Evolutionary conservation across 2,113 vertebrate species (phyloP).

Genomic region (Ceyx cyanopectus): DNA sequence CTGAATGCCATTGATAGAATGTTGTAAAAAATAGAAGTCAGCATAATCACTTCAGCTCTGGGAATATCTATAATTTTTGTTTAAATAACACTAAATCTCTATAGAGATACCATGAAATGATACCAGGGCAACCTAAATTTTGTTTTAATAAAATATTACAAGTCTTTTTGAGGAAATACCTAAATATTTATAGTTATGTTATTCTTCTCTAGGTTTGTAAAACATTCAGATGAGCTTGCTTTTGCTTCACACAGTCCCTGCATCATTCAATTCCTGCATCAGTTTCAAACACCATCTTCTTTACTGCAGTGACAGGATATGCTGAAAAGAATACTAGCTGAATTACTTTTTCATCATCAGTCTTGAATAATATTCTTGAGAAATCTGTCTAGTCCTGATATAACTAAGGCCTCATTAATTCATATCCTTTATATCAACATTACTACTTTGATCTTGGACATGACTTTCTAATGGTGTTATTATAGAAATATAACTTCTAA

Average conservation of each 20-base stretch:
- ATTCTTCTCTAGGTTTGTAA: neutral
- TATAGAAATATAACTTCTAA: neutral
- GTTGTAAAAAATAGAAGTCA: neutral
- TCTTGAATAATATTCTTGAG: neutral
- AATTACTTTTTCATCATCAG: neutral
- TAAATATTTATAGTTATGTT: conserved; percentile 21
- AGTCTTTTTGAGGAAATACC: neutral
- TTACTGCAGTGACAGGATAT: neutral
- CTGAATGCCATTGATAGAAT: neutral
- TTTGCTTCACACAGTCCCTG: neutral
- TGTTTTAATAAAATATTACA: neutral
- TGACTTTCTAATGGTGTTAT: neutral
- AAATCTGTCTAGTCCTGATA: neutral
- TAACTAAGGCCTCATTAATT: neutral
- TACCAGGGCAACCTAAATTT: neutral
- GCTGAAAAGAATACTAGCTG: neutral
- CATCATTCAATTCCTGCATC: neutral
- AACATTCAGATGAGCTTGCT: neutral
- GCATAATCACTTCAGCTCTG: neutral
- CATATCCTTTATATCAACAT: neutral
- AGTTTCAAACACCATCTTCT: neutral
- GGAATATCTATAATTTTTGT: neutral
- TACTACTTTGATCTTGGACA: neutral
- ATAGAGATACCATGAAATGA: neutral
- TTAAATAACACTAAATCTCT: conserved; percentile 10